A percentile compares a stretch with the other conserved stretches of the same genome.
These are phyloP conservation scores for Neoseiulus cucumeris DNA, from an alignment of 1,140 invertebrate species.

Conservation along the genomic window DNA sequence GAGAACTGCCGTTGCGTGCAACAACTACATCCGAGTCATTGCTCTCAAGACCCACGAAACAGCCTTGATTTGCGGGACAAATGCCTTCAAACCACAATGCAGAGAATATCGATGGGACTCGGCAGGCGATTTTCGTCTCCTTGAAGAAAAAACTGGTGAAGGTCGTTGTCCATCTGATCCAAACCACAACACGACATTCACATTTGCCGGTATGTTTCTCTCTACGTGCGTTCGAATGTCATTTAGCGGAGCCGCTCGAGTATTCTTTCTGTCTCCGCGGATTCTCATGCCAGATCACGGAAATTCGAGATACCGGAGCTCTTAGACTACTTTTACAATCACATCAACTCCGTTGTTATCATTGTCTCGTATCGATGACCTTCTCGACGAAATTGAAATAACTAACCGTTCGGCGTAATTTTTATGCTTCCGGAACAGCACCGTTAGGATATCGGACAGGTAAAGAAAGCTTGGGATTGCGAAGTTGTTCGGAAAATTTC, in stretches of 20 bases:
- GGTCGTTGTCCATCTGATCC: conserved; percentile 80
- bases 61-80: conserved; percentile 70
- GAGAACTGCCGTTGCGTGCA: conserved; percentile 59
- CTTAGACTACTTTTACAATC: not conserved
- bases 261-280: too few species aligned
- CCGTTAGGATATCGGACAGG: conserved; percentile 10
- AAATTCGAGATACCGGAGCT: not conserved
- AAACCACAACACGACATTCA: conserved; percentile 73
- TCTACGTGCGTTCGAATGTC: not conserved
- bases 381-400: too few species aligned
- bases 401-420: too few species aligned
- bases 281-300: not conserved
- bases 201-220: conserved; percentile 30
- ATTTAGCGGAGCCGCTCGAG: too few species aligned
- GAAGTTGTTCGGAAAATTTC: too few species aligned
- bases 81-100: conserved; percentile 79
- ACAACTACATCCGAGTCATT: conserved; percentile 84
- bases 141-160: conserved; percentile 51
- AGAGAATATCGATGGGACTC: conserved; percentile 39
- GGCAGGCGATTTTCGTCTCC: conserved; percentile 14
- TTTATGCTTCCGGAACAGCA: not conserved
- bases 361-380: too few species aligned
- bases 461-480: too few species aligned
- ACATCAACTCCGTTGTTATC: not conserved
- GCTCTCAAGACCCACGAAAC: conserved; percentile 41